Conservation (phyloP, 2,113 vertebrate species). For the Cyprinodon tularosa region DNA sequence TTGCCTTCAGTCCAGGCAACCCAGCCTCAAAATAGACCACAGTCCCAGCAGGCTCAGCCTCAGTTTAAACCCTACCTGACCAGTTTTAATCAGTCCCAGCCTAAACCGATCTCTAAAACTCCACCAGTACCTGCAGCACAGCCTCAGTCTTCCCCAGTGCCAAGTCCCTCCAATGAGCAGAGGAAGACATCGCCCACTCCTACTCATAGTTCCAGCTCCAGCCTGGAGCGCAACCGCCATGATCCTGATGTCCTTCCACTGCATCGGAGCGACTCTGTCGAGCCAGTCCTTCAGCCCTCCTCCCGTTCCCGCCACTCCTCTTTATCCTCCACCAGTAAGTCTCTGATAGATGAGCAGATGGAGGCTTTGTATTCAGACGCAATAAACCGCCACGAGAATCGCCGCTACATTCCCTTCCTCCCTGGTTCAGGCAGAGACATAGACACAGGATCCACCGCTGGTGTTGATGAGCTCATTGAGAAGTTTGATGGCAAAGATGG, state of each 20-base stretch:
- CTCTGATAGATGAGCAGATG: conserved; percentile 84
- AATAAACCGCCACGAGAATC: conserved; percentile 93
- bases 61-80: conserved; percentile 60
- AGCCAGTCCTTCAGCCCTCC: conserved; percentile 80
- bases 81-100: conserved; percentile 42
- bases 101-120: conserved; percentile 34
- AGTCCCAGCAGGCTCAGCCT: conserved; percentile 41
- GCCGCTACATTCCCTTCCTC: conserved; percentile 93
- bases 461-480: conserved; percentile 92
- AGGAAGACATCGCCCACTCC: conserved; percentile 58
- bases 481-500: conserved; percentile 89
- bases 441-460: conserved; percentile 89
- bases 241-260: conserved; percentile 91
- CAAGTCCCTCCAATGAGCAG: conserved; percentile 52
- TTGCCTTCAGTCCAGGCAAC: conserved; percentile 40
- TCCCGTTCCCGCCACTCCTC: conserved; percentile 84
- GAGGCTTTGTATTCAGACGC: conserved; percentile 88
- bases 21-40: conserved; percentile 52
- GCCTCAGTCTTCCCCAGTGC: conserved; percentile 62
- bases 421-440: conserved; percentile 95
- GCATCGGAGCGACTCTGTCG: conserved; percentile 86
- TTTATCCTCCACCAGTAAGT: conserved; percentile 81
- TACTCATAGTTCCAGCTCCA: conserved; percentile 73
- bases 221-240: conserved; percentile 73
- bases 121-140: conserved; percentile 53